phyloP scores from a whole-genome alignment of 2,888 invertebrate genomes.

The Hydraecia micacea region DNA sequence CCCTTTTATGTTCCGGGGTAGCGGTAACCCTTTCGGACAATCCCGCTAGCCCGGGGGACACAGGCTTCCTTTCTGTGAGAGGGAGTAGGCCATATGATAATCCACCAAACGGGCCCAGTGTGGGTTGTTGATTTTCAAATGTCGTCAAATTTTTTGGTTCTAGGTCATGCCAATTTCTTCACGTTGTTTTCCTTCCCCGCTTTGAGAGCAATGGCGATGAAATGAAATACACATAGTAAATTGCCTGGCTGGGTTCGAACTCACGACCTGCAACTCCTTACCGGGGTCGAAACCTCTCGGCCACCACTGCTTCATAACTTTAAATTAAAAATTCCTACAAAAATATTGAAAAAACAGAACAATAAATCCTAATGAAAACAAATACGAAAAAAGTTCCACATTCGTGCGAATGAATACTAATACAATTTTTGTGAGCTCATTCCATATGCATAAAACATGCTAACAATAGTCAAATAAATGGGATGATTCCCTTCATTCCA shows the following conservation, averaged over 20 bases:
- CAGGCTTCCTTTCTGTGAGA: neutral
- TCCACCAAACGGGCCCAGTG: neutral
- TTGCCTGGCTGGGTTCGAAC: neutral
- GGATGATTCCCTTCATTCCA: constrained; percentile 53
- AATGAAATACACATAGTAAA: neutral
- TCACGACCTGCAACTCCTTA: neutral
- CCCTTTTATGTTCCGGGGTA: too few species aligned
- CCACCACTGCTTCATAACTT: neutral
- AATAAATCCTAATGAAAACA: constrained; percentile 9
- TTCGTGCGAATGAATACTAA: constrained; percentile 37
- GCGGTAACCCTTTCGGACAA: too few species aligned
- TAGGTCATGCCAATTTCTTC: neutral
- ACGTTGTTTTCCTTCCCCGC: neutral
- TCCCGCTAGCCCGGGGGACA: too few species aligned
- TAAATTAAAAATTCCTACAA: too few species aligned
- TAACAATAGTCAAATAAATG: constrained; percentile 53
- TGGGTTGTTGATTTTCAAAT: neutral
- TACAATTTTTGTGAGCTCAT: constrained; percentile 13
- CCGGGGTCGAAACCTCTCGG: neutral
- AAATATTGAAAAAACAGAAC: constrained; percentile 1
- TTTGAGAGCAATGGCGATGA: neutral
- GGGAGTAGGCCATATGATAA: neutral
- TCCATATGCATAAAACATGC: constrained; percentile 40
- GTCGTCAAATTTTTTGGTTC: neutral
- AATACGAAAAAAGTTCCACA: neutral